Evolutionary conservation across 2,888 invertebrate species (phyloP).

Genomic region (Metallyticus violacea): DNA sequence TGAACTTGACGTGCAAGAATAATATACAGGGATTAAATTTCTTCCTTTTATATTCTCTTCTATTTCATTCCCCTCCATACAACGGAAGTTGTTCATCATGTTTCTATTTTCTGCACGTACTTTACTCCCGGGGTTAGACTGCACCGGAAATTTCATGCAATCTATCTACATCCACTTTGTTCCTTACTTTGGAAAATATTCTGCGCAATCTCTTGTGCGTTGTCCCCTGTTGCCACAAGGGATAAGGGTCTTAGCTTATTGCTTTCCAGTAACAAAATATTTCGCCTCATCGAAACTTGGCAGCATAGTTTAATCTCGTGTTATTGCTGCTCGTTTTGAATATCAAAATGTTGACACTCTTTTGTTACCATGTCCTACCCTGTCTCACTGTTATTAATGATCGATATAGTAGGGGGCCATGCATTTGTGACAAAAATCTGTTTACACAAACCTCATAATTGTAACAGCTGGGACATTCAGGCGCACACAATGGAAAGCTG

Average conservation of each 20-base stretch:
- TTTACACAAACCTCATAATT: background rate
- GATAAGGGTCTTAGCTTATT: background rate
- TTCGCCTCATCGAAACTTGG: background rate
- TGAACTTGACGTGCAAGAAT: too few relatives aligned
- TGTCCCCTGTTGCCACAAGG: background rate
- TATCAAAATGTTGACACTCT: background rate
- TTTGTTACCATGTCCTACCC: background rate
- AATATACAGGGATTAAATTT: too few relatives aligned
- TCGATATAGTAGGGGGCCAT: background rate
- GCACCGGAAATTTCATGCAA: background rate
- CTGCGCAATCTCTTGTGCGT: too few relatives aligned
- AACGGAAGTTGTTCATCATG: background rate
- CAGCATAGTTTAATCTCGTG: background rate
- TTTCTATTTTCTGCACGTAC: too few relatives aligned
- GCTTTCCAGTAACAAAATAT: background rate
- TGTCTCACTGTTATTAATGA: background rate
- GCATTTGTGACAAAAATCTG: background rate
- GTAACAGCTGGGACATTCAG: background rate
- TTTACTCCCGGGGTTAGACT: background rate
- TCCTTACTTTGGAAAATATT: too few relatives aligned
- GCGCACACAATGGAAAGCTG: background rate
- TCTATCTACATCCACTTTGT: background rate
- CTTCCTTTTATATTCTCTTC: background rate
- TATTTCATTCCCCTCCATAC: background rate
- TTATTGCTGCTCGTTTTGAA: background rate